phyloP scores from a whole-genome alignment of 37 sponge, comb jelly and placozoan species.

The Hormiphora californensis region DNA sequence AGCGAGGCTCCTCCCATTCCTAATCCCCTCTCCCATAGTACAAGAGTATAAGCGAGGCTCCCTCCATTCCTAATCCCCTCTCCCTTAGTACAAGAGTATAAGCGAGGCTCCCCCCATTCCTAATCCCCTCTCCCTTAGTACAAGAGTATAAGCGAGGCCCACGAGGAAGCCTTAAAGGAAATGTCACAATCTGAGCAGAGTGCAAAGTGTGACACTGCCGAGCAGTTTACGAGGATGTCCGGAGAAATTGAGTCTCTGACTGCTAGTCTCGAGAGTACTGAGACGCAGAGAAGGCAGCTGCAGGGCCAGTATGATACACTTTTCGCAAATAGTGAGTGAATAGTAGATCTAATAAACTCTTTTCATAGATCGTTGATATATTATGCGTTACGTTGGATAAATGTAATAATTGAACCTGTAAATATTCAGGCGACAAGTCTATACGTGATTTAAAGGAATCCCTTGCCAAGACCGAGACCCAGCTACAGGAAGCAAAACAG shows the following conservation, averaged over 20 bases:
- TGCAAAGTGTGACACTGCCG: not conserved
- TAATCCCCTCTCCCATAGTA: too few species aligned
- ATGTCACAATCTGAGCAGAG: constrained; percentile 54
- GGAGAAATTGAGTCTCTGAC: not conserved
- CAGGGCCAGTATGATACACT: not conserved
- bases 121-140: constrained; percentile 66
- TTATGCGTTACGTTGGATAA: too few species aligned
- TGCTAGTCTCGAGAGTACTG: not conserved
- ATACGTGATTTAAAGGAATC: not conserved
- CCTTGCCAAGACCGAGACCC: not conserved
- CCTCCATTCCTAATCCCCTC: too few species aligned
- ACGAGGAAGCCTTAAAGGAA: constrained; percentile 74
- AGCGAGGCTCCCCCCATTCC: too few species aligned
- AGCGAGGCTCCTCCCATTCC: too few species aligned
- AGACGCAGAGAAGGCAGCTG: not conserved
- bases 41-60: too few species aligned
- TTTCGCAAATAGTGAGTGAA: too few species aligned
- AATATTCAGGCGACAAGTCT: too few species aligned
- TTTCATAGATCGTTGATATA: too few species aligned
- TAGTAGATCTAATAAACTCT: too few species aligned
- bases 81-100: too few species aligned
- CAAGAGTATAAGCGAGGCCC: constrained; percentile 65
- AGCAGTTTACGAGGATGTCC: not conserved
- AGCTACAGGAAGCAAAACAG: not conserved
- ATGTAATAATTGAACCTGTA: too few species aligned